Conservation (phyloP, 2,797 vertebrate species). For the Apodemus agrarius region DNA sequence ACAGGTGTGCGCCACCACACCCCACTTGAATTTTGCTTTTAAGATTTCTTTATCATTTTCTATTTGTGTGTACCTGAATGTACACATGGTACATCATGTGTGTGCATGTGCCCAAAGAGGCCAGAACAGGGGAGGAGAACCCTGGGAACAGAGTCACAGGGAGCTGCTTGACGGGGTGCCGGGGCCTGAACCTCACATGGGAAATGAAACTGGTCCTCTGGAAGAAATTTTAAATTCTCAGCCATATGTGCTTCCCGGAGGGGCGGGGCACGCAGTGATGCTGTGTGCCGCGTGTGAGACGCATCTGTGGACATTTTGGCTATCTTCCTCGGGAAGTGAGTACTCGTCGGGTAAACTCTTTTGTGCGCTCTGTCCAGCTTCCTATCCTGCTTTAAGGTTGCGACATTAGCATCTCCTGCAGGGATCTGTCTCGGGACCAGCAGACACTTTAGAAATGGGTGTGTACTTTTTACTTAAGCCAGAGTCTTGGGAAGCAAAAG, state of each 20-base stretch:
- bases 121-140: neutral
- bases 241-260: neutral
- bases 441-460: constrained; percentile 38
- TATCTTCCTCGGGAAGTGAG: constrained; percentile 35
- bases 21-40: too few species aligned
- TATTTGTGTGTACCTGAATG: neutral
- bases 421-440: constrained; percentile 37
- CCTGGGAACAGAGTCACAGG: neutral
- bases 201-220: neutral
- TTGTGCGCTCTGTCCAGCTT: constrained; percentile 42
- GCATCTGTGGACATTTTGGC: constrained; percentile 4
- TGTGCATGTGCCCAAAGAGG: neutral
- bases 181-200: neutral
- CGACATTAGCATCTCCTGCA: constrained; percentile 51
- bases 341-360: neutral
- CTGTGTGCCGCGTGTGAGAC: neutral
- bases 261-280: neutral
- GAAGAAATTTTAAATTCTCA: neutral
- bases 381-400: constrained; percentile 40
- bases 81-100: neutral
- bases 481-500: neutral
- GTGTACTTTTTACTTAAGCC: constrained; percentile 1
- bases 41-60: too few species aligned
- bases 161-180: neutral
- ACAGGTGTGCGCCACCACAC: too few species aligned